phyloP scores from a whole-genome alignment of 2,113 vertebrate genomes.

The Macrotis lagotis region DNA sequence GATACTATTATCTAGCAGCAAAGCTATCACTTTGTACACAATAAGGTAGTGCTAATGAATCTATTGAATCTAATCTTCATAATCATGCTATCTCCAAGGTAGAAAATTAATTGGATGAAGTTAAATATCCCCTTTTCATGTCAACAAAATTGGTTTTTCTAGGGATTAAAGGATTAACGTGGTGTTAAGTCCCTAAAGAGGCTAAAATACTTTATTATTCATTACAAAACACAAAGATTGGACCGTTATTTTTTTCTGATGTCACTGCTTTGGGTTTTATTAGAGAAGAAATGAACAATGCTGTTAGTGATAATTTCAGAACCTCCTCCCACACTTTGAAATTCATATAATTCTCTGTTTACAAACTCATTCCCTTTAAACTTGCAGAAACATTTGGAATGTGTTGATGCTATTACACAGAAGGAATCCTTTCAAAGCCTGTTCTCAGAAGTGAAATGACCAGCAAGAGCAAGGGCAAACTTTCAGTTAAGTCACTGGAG shows the following conservation, averaged over 20 bases:
- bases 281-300: slow-evolving; percentile 42
- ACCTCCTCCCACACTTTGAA: slow-evolving; percentile 47
- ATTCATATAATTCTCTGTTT: background rate
- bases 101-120: slow-evolving; percentile 96
- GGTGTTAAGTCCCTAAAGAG: slow-evolving; percentile 96
- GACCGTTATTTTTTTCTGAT: slow-evolving; percentile 82
- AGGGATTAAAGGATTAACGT: slow-evolving; percentile 97
- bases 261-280: slow-evolving; percentile 74
- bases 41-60: slow-evolving; percentile 90
- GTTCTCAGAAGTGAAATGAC: slow-evolving; percentile 21
- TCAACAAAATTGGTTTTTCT: slow-evolving; percentile 95
- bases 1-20: slow-evolving; percentile 71
- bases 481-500: background rate
- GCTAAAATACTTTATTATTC: slow-evolving; percentile 96
- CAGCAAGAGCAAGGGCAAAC: background rate
- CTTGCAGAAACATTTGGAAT: background rate
- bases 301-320: slow-evolving; percentile 37
- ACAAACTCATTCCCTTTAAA: slow-evolving; percentile 39
- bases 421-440: background rate
- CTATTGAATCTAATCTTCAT: slow-evolving; percentile 94
- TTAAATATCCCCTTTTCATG: slow-evolving; percentile 92
- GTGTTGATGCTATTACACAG: background rate
- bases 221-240: slow-evolving; percentile 93
- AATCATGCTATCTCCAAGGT: slow-evolving; percentile 91
- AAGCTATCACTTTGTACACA: slow-evolving; percentile 80